Evolutionary conservation across 2,888 invertebrate species (phyloP).

Genomic region (Raillietiella orientalis): DNA sequence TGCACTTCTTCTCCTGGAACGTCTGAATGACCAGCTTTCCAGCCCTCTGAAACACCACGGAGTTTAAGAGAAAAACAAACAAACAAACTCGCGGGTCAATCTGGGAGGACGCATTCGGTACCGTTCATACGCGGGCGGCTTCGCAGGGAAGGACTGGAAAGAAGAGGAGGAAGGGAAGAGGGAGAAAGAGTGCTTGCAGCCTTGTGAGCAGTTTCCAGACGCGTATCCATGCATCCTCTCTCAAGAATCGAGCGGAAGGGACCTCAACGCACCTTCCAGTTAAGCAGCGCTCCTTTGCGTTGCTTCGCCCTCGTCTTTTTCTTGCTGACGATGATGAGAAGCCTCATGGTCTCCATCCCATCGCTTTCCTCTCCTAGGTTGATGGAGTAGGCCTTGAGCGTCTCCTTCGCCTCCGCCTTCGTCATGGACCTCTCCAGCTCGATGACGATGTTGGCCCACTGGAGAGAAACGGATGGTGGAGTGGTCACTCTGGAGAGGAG

Average conservation of each 20-base stretch:
- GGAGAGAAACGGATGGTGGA: slow-evolving; percentile 6
- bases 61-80: too few relatives aligned
- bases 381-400: slow-evolving; percentile 80
- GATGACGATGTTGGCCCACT: slow-evolving; percentile 98
- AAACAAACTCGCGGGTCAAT: too few relatives aligned
- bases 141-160: too few relatives aligned
- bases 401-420: slow-evolving; percentile 56
- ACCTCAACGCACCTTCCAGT: slow-evolving; percentile 75
- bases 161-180: neutral
- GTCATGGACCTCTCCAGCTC: slow-evolving; percentile 76
- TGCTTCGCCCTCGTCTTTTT: slow-evolving; percentile 84
- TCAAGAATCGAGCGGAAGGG: neutral
- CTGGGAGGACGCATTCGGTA: too few relatives aligned
- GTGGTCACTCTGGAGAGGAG: slow-evolving; percentile 6
- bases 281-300: slow-evolving; percentile 70
- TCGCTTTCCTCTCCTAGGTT: slow-evolving; percentile 25
- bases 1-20: too few relatives aligned
- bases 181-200: slow-evolving; percentile 3
- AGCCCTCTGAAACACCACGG: too few relatives aligned
- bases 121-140: too few relatives aligned
- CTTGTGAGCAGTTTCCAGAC: neutral
- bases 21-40: too few relatives aligned
- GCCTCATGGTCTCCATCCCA: slow-evolving; percentile 49
- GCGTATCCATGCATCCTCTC: too few relatives aligned
- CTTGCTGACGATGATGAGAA: slow-evolving; percentile 93